These are phyloP conservation scores for Sternotherus odoratus DNA, from an alignment of 2,797 vertebrate genomes.

Conservation along the genomic window DNA sequence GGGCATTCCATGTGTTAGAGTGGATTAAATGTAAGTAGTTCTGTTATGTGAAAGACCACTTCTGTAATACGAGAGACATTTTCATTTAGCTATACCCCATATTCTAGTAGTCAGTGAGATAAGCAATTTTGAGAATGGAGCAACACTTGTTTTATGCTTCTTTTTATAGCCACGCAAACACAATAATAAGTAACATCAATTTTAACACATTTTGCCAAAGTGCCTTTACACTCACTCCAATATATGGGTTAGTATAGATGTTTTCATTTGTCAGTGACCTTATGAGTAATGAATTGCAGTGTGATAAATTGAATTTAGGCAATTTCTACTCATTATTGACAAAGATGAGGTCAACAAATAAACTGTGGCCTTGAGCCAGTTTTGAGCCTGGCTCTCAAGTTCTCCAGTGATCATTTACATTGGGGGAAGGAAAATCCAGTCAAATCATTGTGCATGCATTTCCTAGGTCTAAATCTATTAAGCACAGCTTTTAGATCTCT, in stretches of 20 bases:
- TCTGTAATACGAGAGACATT: not conserved
- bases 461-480: not conserved
- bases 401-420: not conserved
- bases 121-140: not conserved
- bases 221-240: not conserved
- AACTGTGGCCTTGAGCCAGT: not conserved
- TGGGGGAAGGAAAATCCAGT: not conserved
- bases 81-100: not conserved
- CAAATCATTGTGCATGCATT: not conserved
- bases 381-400: not conserved
- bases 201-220: not conserved
- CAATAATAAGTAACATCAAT: slow-evolving; percentile 14
- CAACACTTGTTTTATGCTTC: not conserved
- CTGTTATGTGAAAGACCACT: not conserved
- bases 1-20: not conserved
- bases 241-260: not conserved
- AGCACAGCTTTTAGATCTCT: not conserved
- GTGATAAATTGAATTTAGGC: not conserved
- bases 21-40: slow-evolving; percentile 11
- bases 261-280: slow-evolving; percentile 18
- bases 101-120: not conserved
- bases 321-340: not conserved
- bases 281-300: slow-evolving; percentile 26
- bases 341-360: not conserved
- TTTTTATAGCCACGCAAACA: not conserved